Evolutionary conservation across 1,140 invertebrate genomes (phyloP), one percentile per base, ranked within the genome.

Genomic region (Heliconius hermathena): DNA sequence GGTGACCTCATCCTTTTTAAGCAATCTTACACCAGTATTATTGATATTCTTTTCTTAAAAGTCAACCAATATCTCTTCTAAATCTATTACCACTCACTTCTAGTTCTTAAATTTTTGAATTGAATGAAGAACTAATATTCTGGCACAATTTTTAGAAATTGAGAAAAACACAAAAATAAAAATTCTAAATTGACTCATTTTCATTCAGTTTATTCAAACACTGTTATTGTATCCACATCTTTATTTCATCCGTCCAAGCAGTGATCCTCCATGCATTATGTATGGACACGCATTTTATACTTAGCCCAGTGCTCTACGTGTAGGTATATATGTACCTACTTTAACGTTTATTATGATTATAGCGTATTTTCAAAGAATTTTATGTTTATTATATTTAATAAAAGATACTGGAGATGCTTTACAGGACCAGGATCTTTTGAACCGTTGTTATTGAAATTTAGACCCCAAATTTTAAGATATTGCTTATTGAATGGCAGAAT

Each of bases 181-280:
- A 46, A 46, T 16, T 46, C 3, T 1, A 16, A 16, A 80, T 76
- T 60, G 54, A 66, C 57, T 70, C 73, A 77, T 79, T 71, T 73
- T 80, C 76, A 74, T 26, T 71, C 57, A 80, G 70, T 73, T 74
- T 79, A 70, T 78, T 78, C 74, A 82, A 85, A 77, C 60, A 74
- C 76, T 75, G 60, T 46, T 66, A 71, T 54, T 79, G 78, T 79
- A 57, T n/a, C 26, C 26, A 46, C 73, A 71, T 41, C 78, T 79
- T 79, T 79, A 79, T 79, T 79, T 79, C 41, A 66, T 66, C 22
- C 60, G 73, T 74, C 73, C 78, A 74, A 79, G 73, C 73, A 73
- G 57, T 60, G 74, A 73, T 80, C 78, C 80, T 78, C 80, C 76
- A 85, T 85, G 79, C 74, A 85, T 82, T 85, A 85, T 85, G 80